These are phyloP conservation scores for Styela plicata DNA, from an alignment of 23 tunicate genomes.

Conservation along the genomic window DNA sequence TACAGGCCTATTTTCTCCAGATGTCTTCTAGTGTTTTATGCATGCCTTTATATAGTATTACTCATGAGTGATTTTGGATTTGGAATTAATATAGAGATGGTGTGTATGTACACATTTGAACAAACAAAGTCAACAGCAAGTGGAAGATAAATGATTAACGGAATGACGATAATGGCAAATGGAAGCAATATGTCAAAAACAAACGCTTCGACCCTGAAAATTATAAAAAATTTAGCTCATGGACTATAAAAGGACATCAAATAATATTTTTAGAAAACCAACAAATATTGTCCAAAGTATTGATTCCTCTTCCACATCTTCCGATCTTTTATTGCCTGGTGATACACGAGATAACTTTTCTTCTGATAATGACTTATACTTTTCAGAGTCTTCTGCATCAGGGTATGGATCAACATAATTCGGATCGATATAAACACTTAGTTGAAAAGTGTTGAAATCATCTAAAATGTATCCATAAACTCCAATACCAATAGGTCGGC, in stretches of 20 bases:
- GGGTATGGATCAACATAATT: slow-evolving; percentile 35
- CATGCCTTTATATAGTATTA: no score
- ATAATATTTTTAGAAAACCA: slow-evolving; percentile 46
- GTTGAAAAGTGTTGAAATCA: slow-evolving; percentile 37
- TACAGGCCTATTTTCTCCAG: no score
- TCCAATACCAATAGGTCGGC: slow-evolving; percentile 79
- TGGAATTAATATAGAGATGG: no score
- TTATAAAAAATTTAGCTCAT: no score
- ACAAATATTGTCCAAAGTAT: slow-evolving; percentile 67
- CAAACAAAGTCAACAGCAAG: no score
- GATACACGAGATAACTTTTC: background rate
- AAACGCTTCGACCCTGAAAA: no score
- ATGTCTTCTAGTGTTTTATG: no score
- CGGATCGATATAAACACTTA: slow-evolving; percentile 54
- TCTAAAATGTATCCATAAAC: slow-evolving; percentile 78
- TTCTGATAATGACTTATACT: background rate
- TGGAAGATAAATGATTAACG: no score
- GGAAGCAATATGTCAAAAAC: no score
- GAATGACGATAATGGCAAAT: no score
- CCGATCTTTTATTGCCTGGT: background rate
- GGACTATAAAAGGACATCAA: slow-evolving; percentile 53
- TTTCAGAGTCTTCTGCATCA: slow-evolving; percentile 7
- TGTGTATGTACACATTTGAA: no score
- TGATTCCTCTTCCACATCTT: slow-evolving; percentile 59
- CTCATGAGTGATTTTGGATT: no score